Base-by-base conservation (phyloP, 2,797 vertebrate species). In the Danionella dracula region DNA sequence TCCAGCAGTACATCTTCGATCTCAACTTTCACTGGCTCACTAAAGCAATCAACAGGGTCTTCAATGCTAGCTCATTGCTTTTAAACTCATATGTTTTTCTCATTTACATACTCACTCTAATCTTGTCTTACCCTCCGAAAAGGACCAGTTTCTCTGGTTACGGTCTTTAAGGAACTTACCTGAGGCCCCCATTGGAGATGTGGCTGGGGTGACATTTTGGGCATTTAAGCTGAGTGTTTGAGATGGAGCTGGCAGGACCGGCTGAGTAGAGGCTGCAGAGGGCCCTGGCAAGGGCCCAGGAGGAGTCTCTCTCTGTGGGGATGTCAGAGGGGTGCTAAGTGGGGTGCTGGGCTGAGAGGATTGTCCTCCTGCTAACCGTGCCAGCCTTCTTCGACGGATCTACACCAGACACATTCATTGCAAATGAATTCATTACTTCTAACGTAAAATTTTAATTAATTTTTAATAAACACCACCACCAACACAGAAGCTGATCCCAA, bases 291-390 rank as follows among this genome's bases (percentile, higher is more conserved):
- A 88, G 54, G 94, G 93, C 73, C 95, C 94, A 0, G 94, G 95
- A 0, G 95, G 96, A 63, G 90, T 99, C 84, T 99, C 97, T 82
- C 96, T 90, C 87, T 99, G 97, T 10, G 97, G 97, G 62, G 97
- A 99, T 0, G 97, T 98, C 57, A 99, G 86, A 0, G 97, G 97
- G 1, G 97, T 99, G 61, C 87, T 91, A 29, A 99, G 93, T 0
- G 97, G 97, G 1, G 97, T 99, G 44, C 82, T 85, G 15, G 97
- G 97, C 80, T 98, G 97, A 12, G 97, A 99, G 0, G 93, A 93
- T 64, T 90, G 95, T 56, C 94, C 95, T 17, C 94, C 97, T 1
- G 93, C 97, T 72, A 99, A 85, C 78, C 97, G 92, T 23, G 92
- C 97, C 69, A 99, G 86, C 82, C 97, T 90, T 82, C 97, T 87